These are phyloP conservation scores for Coboldia fuscipes DNA, from an alignment of 1,140 invertebrate species.

Conservation along the genomic window DNA sequence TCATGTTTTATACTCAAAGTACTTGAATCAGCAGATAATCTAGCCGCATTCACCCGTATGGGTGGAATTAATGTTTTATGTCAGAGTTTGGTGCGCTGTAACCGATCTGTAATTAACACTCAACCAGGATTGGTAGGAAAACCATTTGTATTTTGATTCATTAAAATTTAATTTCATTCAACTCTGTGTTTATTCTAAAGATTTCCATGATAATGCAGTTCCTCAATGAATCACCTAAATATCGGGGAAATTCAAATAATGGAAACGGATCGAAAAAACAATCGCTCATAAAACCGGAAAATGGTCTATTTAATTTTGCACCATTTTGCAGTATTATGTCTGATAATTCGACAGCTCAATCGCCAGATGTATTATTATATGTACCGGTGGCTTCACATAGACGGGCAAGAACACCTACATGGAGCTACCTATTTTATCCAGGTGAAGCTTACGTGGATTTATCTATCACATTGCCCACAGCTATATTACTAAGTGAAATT, in stretches of 20 bases:
- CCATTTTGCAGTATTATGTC: conserved; percentile 62
- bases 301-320: conserved; percentile 70
- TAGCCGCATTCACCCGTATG: conserved; percentile 39
- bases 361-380: conserved; percentile 66
- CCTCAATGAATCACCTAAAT: conserved; percentile 22
- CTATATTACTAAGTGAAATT: conserved; percentile 72
- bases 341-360: conserved; percentile 64
- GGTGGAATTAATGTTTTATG: conserved; percentile 35
- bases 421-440: conserved; percentile 84
- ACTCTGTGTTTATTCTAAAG: conserved; percentile 6
- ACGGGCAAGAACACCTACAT: conserved; percentile 63
- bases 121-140: conserved; percentile 19
- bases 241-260: conserved; percentile 2
- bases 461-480: conserved; percentile 67
- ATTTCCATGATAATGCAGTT: conserved; percentile 42
- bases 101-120: conserved; percentile 24
- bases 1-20: conserved; percentile 52
- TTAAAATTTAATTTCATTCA: not conserved
- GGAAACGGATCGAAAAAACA: conserved; percentile 31
- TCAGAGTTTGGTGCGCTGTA: conserved; percentile 32
- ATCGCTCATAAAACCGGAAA: conserved; percentile 26
- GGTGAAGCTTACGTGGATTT: conserved; percentile 75
- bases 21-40: conserved; percentile 39
- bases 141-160: not conserved
- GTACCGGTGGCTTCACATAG: conserved; percentile 53